Conservation (phyloP, 2,888 invertebrate species). For the Hirtodrosophila histrioides region DNA sequence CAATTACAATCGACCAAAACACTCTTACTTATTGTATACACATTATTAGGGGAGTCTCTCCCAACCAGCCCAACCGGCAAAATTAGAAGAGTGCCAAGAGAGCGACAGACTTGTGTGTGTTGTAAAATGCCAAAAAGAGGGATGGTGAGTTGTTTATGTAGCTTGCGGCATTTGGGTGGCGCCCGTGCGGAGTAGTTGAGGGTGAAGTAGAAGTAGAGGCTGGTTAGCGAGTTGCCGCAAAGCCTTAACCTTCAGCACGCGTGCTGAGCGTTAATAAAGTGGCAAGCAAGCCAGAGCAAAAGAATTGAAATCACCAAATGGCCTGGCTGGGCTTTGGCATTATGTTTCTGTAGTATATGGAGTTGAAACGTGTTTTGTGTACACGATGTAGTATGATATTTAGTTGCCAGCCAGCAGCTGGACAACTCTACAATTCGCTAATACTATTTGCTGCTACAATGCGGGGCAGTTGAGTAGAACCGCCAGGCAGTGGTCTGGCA, state of each 20-base stretch:
- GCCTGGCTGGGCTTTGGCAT: conserved; percentile 10
- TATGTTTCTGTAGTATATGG: conserved; percentile 19
- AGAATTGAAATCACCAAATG: too few relatives aligned
- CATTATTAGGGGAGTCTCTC: not conserved
- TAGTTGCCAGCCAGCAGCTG: conserved; percentile 42
- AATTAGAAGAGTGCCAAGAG: conserved; percentile 5
- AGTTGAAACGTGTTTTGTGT: conserved; percentile 61
- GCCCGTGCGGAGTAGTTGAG: conserved; percentile 1
- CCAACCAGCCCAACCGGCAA: not conserved
- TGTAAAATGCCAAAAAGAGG: conserved; percentile 14
- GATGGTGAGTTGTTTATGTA: conserved; percentile 27
- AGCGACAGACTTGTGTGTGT: conserved; percentile 5
- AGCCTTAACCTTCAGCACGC: conserved; percentile 61
- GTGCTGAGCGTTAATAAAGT: conserved; percentile 29
- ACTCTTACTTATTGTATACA: not conserved
- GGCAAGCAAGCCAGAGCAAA: conserved; percentile 2
- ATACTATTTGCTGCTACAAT: conserved; percentile 17
- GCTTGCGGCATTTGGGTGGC: conserved; percentile 11
- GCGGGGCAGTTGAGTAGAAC: conserved; percentile 35
- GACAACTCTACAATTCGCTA: conserved; percentile 18
- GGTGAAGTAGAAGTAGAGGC: conserved; percentile 12
- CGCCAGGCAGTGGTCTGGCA: not conserved
- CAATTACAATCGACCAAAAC: too few relatives aligned
- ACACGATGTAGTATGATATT: conserved; percentile 11
- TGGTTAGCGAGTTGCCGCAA: conserved; percentile 14